Conservation (phyloP, 1,140 invertebrate species). For the Cheumatopsyche charites region DNA sequence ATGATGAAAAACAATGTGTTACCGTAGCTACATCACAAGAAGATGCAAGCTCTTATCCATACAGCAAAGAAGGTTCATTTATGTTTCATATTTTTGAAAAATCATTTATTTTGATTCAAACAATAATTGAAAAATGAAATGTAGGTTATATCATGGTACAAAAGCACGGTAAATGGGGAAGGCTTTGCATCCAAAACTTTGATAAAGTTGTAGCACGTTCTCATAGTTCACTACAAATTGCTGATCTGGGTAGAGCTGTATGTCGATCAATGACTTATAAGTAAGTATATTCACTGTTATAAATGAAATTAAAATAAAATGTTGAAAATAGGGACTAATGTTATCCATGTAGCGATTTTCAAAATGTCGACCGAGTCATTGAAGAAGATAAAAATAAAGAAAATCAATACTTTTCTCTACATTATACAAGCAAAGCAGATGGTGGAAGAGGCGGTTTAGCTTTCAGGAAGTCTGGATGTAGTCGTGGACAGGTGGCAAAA, state of each 20-base stretch:
- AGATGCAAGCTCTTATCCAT: constrained; percentile 63
- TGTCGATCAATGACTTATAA: constrained; percentile 79
- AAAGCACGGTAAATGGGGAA: constrained; percentile 79
- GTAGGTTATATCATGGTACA: constrained; percentile 73
- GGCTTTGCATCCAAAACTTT: constrained; percentile 75
- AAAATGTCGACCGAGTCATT: constrained; percentile 60
- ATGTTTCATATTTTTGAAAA: constrained; percentile 1
- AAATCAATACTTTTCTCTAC: constrained; percentile 56
- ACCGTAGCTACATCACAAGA: constrained; percentile 59
- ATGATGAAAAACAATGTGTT: constrained; percentile 81
- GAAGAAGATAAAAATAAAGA: constrained; percentile 51
- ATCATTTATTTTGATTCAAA: neutral
- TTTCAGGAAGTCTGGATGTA: constrained; percentile 69
- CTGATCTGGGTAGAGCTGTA: constrained; percentile 76
- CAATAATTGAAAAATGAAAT: constrained; percentile 35
- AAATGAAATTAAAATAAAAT: constrained; percentile 27
- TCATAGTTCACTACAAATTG: constrained; percentile 65
- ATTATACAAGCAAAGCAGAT: constrained; percentile 53
- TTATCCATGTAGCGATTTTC: constrained; percentile 65
- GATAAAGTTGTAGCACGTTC: constrained; percentile 63
- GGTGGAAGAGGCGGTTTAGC: constrained; percentile 64
- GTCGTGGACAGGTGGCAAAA: constrained; percentile 66
- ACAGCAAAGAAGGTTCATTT: constrained; percentile 67
- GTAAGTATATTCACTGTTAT: constrained; percentile 62
- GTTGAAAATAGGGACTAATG: neutral